Evolutionary conservation across 1,140 invertebrate species (phyloP).

Genomic region (Gerris buenoi): DNA sequence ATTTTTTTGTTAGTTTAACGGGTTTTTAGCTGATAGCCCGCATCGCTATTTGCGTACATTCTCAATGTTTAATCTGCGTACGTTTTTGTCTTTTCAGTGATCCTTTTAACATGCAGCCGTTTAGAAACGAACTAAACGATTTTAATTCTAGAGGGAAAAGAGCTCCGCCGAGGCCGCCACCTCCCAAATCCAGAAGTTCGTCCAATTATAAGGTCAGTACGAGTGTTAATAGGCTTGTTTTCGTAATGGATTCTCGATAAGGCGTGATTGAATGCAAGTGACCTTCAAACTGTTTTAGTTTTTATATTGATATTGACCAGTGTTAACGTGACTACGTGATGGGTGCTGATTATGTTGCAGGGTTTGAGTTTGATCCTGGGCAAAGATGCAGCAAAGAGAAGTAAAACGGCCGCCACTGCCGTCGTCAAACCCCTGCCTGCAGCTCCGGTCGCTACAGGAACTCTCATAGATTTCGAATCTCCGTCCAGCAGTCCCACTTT

Average conservation of each 20-base stretch:
- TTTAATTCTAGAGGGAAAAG: constrained; percentile 29
- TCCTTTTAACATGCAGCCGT: background rate
- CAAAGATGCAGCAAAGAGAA: constrained; percentile 23
- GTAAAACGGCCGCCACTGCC: constrained; percentile 31
- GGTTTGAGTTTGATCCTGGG: constrained; percentile 7
- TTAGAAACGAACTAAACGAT: background rate
- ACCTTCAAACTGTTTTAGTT: constrained; percentile 17
- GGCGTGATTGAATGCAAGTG: no score
- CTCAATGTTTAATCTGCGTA: no score
- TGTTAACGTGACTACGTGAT: constrained; percentile 14
- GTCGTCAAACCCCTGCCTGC: constrained; percentile 16
- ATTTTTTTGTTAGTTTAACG: no score
- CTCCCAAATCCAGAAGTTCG: constrained; percentile 29
- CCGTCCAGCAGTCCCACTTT: constrained; percentile 55
- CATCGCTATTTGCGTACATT: no score
- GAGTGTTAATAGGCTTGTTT: constrained; percentile 26
- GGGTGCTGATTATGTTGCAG: background rate
- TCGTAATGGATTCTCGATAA: constrained; percentile 25
- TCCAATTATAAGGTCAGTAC: constrained; percentile 27
- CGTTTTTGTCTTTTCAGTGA: constrained; percentile 3
- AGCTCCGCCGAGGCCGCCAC: constrained; percentile 36
- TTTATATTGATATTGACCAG: constrained; percentile 5
- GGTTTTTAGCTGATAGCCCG: no score
- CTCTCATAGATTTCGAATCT: constrained; percentile 43
- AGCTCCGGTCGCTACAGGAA: constrained; percentile 22